Conservation (phyloP, 2,113 vertebrate species). For the Acanthisitta chloris region DNA sequence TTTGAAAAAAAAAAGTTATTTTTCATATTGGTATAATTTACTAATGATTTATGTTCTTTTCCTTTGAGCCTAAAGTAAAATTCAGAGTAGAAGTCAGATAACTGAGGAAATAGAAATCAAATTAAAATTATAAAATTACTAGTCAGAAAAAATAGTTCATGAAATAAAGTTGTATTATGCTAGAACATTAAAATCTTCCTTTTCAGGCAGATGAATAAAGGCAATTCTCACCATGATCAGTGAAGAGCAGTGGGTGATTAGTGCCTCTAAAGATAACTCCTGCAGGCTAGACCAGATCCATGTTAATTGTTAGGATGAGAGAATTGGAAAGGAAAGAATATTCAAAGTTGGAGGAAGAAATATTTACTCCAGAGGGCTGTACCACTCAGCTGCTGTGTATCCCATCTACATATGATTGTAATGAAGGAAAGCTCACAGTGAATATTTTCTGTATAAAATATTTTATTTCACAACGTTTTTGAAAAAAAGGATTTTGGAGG, state of each 20-base stretch:
- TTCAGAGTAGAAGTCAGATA: neutral
- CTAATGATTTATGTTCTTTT: neutral
- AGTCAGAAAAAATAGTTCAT: neutral
- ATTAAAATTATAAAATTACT: neutral
- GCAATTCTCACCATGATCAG: neutral
- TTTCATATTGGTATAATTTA: conserved; percentile 6
- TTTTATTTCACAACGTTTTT: neutral
- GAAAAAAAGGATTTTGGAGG: neutral
- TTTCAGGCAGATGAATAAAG: conserved; percentile 3
- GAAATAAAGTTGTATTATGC: neutral
- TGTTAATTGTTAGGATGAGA: neutral
- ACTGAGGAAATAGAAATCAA: neutral
- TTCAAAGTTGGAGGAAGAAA: neutral
- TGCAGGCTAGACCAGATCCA: neutral
- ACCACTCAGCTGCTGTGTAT: neutral
- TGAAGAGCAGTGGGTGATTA: neutral
- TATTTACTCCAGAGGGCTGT: neutral
- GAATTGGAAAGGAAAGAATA: neutral
- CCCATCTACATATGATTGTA: neutral
- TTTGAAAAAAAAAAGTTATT: conserved; percentile 3
- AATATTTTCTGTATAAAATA: neutral
- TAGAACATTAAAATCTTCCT: neutral
- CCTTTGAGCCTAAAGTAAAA: neutral
- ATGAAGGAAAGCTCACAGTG: neutral
- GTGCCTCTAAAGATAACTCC: neutral